These are phyloP conservation scores for Apoderus coryli DNA, from an alignment of 2,888 invertebrate genomes.

Conservation along the genomic window DNA sequence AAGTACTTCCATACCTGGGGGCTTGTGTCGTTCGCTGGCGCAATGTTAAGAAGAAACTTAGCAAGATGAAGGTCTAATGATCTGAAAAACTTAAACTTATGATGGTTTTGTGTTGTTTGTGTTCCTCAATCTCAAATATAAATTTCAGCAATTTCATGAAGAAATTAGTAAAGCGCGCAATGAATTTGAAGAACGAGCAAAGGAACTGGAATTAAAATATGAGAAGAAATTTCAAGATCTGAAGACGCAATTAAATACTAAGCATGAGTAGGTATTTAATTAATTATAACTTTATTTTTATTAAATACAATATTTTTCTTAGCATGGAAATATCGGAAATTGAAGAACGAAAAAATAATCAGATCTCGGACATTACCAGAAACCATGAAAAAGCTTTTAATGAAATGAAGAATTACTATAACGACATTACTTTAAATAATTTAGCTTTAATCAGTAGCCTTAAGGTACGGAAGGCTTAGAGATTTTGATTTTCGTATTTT, in stretches of 20 bases:
- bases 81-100: slow-evolving; percentile 21
- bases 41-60: too few relatives aligned
- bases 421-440: slow-evolving; percentile 88
- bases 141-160: slow-evolving; percentile 30
- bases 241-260: slow-evolving; percentile 54
- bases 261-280: slow-evolving; percentile 35
- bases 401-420: slow-evolving; percentile 89
- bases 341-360: slow-evolving; percentile 82
- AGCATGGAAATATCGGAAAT: slow-evolving; percentile 77
- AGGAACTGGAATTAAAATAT: slow-evolving; percentile 53
- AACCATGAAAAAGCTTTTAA: slow-evolving; percentile 75
- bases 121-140: too few relatives aligned
- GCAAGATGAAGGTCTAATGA: too few relatives aligned
- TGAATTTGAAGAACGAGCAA: slow-evolving; percentile 50
- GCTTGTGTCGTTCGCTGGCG: too few relatives aligned
- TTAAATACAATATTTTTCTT: slow-evolving; percentile 6
- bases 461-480: slow-evolving; percentile 39
- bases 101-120: too few relatives aligned
- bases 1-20: too few relatives aligned
- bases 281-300: slow-evolving; percentile 3
- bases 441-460: slow-evolving; percentile 78
- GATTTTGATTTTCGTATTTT: too few relatives aligned
- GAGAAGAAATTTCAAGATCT: slow-evolving; percentile 61
- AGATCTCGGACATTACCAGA: slow-evolving; percentile 62
- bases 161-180: slow-evolving; percentile 42